These are phyloP conservation scores for Sebastiscus tertius DNA, from an alignment of 2,797 vertebrate genomes.

Conservation along the genomic window DNA sequence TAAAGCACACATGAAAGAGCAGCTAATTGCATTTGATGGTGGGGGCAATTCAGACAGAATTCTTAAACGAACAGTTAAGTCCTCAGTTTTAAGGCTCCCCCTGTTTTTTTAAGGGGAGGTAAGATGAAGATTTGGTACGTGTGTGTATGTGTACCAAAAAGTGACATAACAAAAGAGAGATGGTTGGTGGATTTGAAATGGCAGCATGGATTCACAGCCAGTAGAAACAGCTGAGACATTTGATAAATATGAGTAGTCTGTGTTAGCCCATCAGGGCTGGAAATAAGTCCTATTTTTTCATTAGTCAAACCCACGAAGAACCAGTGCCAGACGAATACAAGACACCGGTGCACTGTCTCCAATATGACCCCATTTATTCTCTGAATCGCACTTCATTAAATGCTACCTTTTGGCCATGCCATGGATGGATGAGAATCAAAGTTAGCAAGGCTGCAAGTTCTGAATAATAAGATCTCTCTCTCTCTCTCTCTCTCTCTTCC, in stretches of 20 bases:
- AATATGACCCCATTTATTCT: slow-evolving; percentile 96
- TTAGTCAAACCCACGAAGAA: slow-evolving; percentile 88
- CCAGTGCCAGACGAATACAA: slow-evolving; percentile 91
- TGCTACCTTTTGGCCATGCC: slow-evolving; percentile 98
- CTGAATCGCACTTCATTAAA: slow-evolving; percentile 97
- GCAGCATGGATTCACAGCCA: slow-evolving; percentile 85
- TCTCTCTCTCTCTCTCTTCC: not conserved
- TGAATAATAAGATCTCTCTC: slow-evolving; percentile 91
- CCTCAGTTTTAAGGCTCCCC: slow-evolving; percentile 90
- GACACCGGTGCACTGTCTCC: slow-evolving; percentile 89
- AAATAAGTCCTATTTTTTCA: slow-evolving; percentile 92
- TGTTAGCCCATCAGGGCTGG: slow-evolving; percentile 90
- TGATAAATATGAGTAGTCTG: slow-evolving; percentile 94
- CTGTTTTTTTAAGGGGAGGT: slow-evolving; percentile 31
- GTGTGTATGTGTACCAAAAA: slow-evolving; percentile 65
- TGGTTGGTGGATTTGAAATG: slow-evolving; percentile 87
- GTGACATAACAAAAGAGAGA: slow-evolving; percentile 86
- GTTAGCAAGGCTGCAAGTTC: slow-evolving; percentile 93
- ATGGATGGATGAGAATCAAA: slow-evolving; percentile 97
- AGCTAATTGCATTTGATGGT: slow-evolving; percentile 99
- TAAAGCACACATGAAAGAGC: slow-evolving; percentile 99
- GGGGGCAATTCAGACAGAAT: slow-evolving; percentile 96
- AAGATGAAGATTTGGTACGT: slow-evolving; percentile 13
- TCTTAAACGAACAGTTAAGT: slow-evolving; percentile 93
- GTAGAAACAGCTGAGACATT: slow-evolving; percentile 87